Base-by-base conservation (phyloP, 30 jellyfish, hydroid and myxozoan genomes). In the Sanderia malayensis region DNA sequence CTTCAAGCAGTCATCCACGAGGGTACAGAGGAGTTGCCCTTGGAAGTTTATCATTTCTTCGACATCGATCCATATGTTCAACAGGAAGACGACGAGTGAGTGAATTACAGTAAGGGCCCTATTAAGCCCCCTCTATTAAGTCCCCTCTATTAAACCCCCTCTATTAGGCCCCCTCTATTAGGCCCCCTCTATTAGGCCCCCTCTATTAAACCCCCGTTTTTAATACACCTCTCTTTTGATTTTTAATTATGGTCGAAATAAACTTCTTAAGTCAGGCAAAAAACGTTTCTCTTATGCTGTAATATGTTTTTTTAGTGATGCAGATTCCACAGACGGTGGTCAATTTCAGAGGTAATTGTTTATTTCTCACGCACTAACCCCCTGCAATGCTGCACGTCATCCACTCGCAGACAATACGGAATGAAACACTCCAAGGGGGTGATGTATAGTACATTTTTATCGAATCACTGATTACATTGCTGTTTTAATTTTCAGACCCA, bases 1-100 rank as follows among this genome's bases (percentile, higher is more conserved):
- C 22, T 83, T 20, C 95, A 83, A 59, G 95, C 84, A 22, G 67
- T 80, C 11, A 68, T 80, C 1, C 93, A 80, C 46, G 93, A 80
- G 53, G 84, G 84, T 26, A 29, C 77, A 7, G 93, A 80, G 29
- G 85, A 80, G 66, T 71, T 80, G 24, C 93, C 93, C 1, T 74
- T 58, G 26, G 93, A 68, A 59, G 93, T 80, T 1, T 70, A 68
- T 46, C 55, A 69, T 21, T 80, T 80, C 66, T 80, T 80, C 59
- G 80, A 80, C 19, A 80, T 80, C 30, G 81, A 49, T 45, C 79
- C 93, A 6, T 18, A 58, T 60, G 67, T 28, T 1, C 89, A 44
- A 45, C 44, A 47, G 10, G 68, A 63, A 13, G 31, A 55, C 8
- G 28, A 25, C 41, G 75, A 61, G 76, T 55, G 59, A 74, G 75